Percentiles rank a stretch among this genome's conserved stretches.
These are phyloP conservation scores for Telmatochromis sp. DNA, from an alignment of 2,113 vertebrate genomes.

Conservation along the genomic window DNA sequence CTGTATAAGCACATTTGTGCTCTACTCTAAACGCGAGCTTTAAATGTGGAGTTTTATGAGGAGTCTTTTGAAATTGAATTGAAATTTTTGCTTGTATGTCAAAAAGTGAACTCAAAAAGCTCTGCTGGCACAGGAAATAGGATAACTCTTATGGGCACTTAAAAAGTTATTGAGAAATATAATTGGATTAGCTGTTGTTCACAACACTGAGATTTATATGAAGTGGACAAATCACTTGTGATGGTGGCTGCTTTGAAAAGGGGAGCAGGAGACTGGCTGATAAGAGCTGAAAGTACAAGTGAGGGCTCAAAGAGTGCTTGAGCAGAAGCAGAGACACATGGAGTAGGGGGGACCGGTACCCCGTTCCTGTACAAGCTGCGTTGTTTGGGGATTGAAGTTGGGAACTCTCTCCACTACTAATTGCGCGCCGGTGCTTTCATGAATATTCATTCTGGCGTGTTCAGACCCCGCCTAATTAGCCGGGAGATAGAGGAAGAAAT, in stretches of 20 bases:
- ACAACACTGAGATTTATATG: slow-evolving; percentile 35
- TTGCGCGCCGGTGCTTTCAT: slow-evolving; percentile 72
- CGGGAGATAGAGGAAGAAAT: slow-evolving; percentile 73
- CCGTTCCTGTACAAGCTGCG: slow-evolving; percentile 51
- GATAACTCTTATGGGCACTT: not conserved
- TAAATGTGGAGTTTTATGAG: not conserved
- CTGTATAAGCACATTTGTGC: not conserved
- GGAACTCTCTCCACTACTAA: slow-evolving; percentile 75
- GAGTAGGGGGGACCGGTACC: slow-evolving; percentile 50
- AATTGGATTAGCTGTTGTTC: slow-evolving; percentile 46
- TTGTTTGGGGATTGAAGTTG: slow-evolving; percentile 76
- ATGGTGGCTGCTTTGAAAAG: slow-evolving; percentile 35
- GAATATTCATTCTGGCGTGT: slow-evolving; percentile 76
- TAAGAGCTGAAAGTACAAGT: slow-evolving; percentile 46
- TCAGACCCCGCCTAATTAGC: slow-evolving; percentile 80
- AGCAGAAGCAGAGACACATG: slow-evolving; percentile 56
- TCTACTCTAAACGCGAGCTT: not conserved
- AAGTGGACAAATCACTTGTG: slow-evolving; percentile 47
- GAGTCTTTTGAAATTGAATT: not conserved
- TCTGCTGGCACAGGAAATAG: not conserved
- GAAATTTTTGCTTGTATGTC: not conserved
- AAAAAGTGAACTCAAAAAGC: not conserved
- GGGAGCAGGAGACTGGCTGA: slow-evolving; percentile 34
- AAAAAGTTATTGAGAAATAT: slow-evolving; percentile 3
- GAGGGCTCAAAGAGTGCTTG: slow-evolving; percentile 58